Percentiles rank a stretch among this genome's conserved stretches.
Conservation (phyloP, 2,888 invertebrate genomes). For the Macrophya alboannulata region DNA sequence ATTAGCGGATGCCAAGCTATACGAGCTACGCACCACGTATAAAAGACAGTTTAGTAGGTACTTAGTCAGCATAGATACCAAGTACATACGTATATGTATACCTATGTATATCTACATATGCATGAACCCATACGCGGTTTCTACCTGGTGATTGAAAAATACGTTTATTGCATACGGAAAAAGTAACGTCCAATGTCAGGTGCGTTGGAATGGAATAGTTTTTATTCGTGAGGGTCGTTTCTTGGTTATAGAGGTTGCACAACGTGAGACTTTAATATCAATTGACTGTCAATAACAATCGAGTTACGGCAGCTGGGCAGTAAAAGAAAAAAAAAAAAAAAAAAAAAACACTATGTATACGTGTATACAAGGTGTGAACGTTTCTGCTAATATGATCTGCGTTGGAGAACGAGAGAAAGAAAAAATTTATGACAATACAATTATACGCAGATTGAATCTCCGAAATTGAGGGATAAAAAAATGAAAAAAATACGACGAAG, state of each 20-base stretch:
- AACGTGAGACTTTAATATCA: constrained; percentile 70
- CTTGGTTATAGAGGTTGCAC: constrained; percentile 63
- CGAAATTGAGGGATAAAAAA: not conserved
- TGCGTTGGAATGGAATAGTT: constrained; percentile 64
- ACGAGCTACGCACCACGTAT: not conserved
- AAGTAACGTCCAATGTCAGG: constrained; percentile 73
- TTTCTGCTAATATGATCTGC: not conserved
- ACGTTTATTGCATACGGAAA: constrained; percentile 74
- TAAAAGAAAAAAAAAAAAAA: not conserved
- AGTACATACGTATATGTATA: constrained; percentile 55
- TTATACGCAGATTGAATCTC: not conserved
- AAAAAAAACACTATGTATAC: not conserved
- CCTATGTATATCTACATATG: not conserved
- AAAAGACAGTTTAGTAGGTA: not conserved
- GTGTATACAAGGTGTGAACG: not conserved
- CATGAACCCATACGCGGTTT: constrained; percentile 11
- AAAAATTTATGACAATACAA: not conserved
- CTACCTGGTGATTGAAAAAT: constrained; percentile 56
- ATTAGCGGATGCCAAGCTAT: constrained; percentile 68
- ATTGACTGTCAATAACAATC: constrained; percentile 58
- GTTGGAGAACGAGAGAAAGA: not conserved
- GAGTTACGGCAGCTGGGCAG: not conserved
- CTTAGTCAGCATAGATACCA: constrained; percentile 53
- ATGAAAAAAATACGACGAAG: not conserved
- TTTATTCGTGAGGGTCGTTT: constrained; percentile 68